Conservation (phyloP, 2,797 vertebrate genomes). For the Eutrigla gurnardus region DNA sequence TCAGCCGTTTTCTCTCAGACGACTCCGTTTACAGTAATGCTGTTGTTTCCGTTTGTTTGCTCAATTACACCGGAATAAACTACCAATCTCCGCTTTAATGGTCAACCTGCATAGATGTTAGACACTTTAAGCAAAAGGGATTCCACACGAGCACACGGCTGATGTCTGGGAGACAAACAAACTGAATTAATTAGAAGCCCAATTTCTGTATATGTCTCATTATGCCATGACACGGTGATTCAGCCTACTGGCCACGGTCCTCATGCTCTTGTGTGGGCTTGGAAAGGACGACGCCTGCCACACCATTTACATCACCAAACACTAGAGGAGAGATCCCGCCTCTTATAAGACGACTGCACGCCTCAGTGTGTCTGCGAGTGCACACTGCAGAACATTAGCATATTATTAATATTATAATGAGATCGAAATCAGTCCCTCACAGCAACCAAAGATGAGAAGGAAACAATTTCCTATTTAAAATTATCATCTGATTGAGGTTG, state of each 20-base stretch:
- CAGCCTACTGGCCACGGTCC: neutral
- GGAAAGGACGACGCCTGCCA: neutral
- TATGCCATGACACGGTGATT: neutral
- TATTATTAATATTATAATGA: constrained; percentile 49
- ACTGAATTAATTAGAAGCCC: neutral
- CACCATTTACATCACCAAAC: neutral
- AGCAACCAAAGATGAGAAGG: constrained; percentile 7
- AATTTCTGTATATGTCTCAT: neutral
- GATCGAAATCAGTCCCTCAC: constrained; percentile 34
- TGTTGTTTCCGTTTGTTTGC: neutral
- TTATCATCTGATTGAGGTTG: constrained; percentile 22
- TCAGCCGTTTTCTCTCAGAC: too few species aligned
- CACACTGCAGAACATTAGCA: constrained; percentile 22
- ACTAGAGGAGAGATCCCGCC: neutral
- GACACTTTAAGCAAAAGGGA: neutral
- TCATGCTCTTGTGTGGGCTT: neutral
- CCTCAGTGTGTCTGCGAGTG: constrained; percentile 1
- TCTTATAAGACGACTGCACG: neutral
- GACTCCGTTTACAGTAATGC: too few species aligned
- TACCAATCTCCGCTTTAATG: neutral
- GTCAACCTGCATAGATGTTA: neutral
- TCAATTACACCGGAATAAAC: neutral
- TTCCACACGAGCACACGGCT: neutral
- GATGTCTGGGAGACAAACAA: neutral
- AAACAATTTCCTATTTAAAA: constrained; percentile 37